Conservation (phyloP, 2,888 invertebrate species). For the Schizaphis graminum region DNA sequence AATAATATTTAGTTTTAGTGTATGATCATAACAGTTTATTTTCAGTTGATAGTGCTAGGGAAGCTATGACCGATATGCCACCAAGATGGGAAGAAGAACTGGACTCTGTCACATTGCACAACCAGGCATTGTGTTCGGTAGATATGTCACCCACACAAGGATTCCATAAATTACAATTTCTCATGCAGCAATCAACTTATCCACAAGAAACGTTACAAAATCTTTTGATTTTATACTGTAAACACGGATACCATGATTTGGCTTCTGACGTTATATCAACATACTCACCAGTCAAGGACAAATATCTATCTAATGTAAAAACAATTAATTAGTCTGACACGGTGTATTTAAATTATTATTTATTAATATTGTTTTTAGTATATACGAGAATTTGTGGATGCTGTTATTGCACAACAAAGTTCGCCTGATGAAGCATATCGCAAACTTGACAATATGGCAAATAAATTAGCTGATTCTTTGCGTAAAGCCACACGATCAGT, state of each 20-base stretch:
- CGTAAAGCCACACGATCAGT: slow-evolving; percentile 94
- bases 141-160: slow-evolving; percentile 91
- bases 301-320: slow-evolving; percentile 87
- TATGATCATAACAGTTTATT: not conserved
- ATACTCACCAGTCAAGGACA: slow-evolving; percentile 95
- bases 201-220: slow-evolving; percentile 98
- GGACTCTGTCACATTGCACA: slow-evolving; percentile 97
- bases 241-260: slow-evolving; percentile 96
- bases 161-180: slow-evolving; percentile 93
- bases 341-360: slow-evolving; percentile 64
- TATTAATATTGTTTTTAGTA: slow-evolving; percentile 74
- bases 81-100: slow-evolving; percentile 96
- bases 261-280: slow-evolving; percentile 98
- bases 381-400: slow-evolving; percentile 95
- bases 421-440: slow-evolving; percentile 96
- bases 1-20: not conserved
- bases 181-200: slow-evolving; percentile 95
- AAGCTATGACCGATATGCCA: slow-evolving; percentile 90
- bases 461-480: slow-evolving; percentile 89
- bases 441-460: slow-evolving; percentile 94
- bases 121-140: slow-evolving; percentile 93
- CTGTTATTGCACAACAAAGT: slow-evolving; percentile 96
- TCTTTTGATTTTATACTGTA: slow-evolving; percentile 92
- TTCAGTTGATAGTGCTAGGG: slow-evolving; percentile 84
- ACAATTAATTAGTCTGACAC: not conserved